Evolutionary conservation across 2,113 vertebrate species (phyloP), one percentile per base, ranked within the genome.

Genomic region (Misgurnus mizolepis): DNA sequence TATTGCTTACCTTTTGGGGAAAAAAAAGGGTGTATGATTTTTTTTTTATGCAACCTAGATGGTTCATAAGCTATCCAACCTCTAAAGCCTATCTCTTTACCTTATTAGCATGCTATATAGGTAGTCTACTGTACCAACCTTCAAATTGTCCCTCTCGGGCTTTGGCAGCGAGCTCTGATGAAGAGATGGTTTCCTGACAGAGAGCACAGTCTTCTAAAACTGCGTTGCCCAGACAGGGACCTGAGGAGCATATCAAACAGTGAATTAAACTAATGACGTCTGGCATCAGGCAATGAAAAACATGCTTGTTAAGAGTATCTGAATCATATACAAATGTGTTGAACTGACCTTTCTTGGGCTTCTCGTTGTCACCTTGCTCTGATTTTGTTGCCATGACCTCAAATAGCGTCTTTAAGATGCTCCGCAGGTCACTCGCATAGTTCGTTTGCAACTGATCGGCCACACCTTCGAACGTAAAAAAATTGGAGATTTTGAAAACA

Each of bases 401-500:
- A 86, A 99, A 99, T 41, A 99, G 91, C 2, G 96, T 98, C 90
- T 99, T 99, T 67, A 99, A 93, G 86, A 99, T 99, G 84, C 95
- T 97, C 76, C 97, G 93, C 76, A 99, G 91, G 89, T 99, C 97
- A 77, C 97, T 98, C 14, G 97, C 97, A 34, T 98, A 99, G 91
- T 99, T 99, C 5, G 97, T 99, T 92, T 99, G 97, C 86, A 99
- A 91, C 89, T 99, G 97, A 93, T 98, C 97, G 67, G 97, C 97
- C 67, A 99, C 97, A 80, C 97, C 97, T 97, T 66, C 60, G 49
- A 22, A 76, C 5, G 17, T 73, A 22, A 22, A 17, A 8, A 3
- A 64, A 65, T 62, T 34, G 1, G 1, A 82, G 47, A 41, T 34
- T 34, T 34, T 34, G 27, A 34, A 34, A 34, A 34, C 27, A 34